These are phyloP conservation scores for Drosophila auraria DNA, from an alignment of 1,140 invertebrate genomes.

Conservation along the genomic window DNA sequence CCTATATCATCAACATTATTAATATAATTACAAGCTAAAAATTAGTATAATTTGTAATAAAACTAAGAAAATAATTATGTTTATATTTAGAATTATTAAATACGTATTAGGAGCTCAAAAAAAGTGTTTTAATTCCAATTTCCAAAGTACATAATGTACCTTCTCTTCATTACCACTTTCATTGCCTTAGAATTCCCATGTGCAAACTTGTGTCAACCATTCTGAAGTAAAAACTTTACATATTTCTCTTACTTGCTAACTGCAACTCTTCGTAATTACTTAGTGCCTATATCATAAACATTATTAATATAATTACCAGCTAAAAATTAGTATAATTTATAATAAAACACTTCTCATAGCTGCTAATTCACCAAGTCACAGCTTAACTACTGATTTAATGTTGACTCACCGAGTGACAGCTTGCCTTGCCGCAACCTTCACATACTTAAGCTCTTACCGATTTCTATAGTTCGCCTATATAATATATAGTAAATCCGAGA, in stretches of 20 bases:
- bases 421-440: neutral
- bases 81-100: neutral
- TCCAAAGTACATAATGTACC: neutral
- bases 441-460: neutral
- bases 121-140: neutral
- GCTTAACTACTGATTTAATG: neutral
- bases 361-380: neutral
- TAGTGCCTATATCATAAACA: too few relatives aligned
- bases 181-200: neutral
- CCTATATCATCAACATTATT: too few relatives aligned
- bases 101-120: neutral
- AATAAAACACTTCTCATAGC: too few relatives aligned
- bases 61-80: too few relatives aligned
- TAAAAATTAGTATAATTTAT: neutral
- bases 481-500: neutral
- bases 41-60: neutral
- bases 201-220: neutral
- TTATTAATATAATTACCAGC: too few relatives aligned
- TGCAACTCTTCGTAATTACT: too few relatives aligned
- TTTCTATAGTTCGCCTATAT: neutral
- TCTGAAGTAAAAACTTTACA: too few relatives aligned
- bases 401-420: too few relatives aligned
- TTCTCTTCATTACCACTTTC: too few relatives aligned
- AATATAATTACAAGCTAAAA: too few relatives aligned
- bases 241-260: too few relatives aligned